Conservation (phyloP, 2,113 vertebrate species). For the Origma solitaria region DNA sequence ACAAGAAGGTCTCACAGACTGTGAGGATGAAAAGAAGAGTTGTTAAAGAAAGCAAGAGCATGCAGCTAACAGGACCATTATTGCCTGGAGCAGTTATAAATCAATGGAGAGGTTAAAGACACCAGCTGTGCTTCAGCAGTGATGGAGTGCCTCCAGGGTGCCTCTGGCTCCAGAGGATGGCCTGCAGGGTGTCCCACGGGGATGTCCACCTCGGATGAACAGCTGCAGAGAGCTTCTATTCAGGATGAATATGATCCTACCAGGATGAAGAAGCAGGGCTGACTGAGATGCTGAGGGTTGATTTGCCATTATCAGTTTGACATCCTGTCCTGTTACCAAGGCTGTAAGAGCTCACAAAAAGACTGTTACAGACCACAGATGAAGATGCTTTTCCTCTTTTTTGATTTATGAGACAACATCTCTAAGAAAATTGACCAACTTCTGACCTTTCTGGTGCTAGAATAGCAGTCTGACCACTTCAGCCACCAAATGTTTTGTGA, state of each 20-base stretch:
- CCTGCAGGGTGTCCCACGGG: neutral
- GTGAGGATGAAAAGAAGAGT: neutral
- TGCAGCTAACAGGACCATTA: neutral
- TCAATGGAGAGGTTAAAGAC: neutral
- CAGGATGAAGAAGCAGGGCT: neutral
- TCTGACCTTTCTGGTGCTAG: neutral
- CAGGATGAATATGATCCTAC: neutral
- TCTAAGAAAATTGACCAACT: neutral
- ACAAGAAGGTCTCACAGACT: neutral
- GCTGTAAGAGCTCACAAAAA: neutral
- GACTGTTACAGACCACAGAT: neutral
- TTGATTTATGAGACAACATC: neutral
- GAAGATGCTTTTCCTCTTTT: neutral
- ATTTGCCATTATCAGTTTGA: neutral
- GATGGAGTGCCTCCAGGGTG: neutral
- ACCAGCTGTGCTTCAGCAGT: neutral
- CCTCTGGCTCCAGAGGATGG: neutral
- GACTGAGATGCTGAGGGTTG: neutral
- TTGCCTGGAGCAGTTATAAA: neutral
- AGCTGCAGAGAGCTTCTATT: neutral
- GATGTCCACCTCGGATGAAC: neutral
- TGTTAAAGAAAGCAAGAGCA: neutral
- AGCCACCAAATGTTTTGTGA: neutral
- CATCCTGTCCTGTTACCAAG: neutral
- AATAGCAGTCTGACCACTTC: neutral